These are phyloP conservation scores for Callipepla squamata DNA, from an alignment of 2,113 vertebrate species.

Conservation along the genomic window DNA sequence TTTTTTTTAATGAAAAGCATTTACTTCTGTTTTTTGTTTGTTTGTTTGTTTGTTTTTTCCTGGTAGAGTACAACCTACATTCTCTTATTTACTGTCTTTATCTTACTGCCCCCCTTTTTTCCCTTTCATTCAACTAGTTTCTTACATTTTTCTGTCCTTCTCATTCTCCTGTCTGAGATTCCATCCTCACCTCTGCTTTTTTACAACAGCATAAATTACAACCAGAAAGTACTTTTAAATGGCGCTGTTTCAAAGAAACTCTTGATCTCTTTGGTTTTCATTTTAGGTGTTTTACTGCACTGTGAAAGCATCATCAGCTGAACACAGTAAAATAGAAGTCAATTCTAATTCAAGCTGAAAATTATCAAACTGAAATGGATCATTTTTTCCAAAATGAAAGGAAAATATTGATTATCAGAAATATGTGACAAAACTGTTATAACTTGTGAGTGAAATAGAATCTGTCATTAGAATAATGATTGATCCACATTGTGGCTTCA, in stretches of 20 bases:
- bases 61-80: not conserved
- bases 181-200: not conserved
- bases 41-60: not conserved
- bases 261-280: not conserved
- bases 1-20: not conserved
- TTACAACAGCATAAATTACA: not conserved
- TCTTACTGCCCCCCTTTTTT: not conserved
- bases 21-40: not conserved
- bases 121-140: fast-evolving
- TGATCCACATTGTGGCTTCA: not conserved
- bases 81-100: not conserved
- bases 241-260: not conserved
- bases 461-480: not conserved
- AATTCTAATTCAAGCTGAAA: not conserved
- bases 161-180: not conserved
- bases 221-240: not conserved
- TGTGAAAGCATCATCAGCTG: not conserved
- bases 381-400: not conserved
- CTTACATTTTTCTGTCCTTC: not conserved
- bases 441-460: not conserved
- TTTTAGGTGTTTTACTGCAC: not conserved
- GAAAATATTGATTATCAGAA: not conserved
- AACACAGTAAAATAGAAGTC: not conserved
- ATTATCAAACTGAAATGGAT: not conserved
- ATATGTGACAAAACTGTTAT: not conserved